Percentiles rank a stretch among this genome's conserved stretches.
These are phyloP conservation scores for Holcopasites calliopsidis DNA, from an alignment of 1,140 invertebrate species.

Conservation along the genomic window DNA sequence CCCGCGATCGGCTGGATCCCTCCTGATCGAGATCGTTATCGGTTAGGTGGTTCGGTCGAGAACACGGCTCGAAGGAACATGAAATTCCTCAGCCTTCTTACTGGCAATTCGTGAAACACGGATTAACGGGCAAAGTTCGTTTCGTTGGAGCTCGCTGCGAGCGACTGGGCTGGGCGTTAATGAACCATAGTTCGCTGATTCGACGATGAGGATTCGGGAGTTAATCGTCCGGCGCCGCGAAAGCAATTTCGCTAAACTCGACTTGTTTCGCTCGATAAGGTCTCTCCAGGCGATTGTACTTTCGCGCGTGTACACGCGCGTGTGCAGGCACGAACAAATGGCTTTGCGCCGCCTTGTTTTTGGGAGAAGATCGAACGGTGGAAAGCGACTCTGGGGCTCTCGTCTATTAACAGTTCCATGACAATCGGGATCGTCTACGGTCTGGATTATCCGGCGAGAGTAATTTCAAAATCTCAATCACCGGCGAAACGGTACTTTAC, in stretches of 20 bases:
- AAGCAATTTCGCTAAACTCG: constrained; percentile 46
- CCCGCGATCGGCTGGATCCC: neutral
- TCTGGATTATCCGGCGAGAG: too few relatives aligned
- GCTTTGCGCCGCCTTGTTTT: neutral
- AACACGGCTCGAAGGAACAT: neutral
- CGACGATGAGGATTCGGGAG: constrained; percentile 48
- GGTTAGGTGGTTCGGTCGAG: neutral
- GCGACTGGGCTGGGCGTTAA: constrained; percentile 26
- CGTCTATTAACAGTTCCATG: too few relatives aligned
- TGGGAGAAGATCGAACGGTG: neutral
- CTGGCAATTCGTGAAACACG: constrained; percentile 29
- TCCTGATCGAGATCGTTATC: neutral
- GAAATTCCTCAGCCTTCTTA: constrained; percentile 34
- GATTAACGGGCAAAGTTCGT: constrained; percentile 43
- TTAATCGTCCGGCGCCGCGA: constrained; percentile 45
- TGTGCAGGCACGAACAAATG: neutral
- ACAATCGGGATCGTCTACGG: too few relatives aligned
- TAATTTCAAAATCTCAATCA: too few relatives aligned
- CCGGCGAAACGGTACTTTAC: too few relatives aligned
- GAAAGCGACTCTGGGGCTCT: too few relatives aligned
- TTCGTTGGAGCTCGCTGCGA: constrained; percentile 9
- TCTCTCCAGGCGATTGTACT: constrained; percentile 27
- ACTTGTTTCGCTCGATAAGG: constrained; percentile 47
- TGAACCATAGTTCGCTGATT: constrained; percentile 52
- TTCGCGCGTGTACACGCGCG: neutral